phyloP scores from a whole-genome alignment of 1,140 invertebrate species.

The Plodia interpunctella region DNA sequence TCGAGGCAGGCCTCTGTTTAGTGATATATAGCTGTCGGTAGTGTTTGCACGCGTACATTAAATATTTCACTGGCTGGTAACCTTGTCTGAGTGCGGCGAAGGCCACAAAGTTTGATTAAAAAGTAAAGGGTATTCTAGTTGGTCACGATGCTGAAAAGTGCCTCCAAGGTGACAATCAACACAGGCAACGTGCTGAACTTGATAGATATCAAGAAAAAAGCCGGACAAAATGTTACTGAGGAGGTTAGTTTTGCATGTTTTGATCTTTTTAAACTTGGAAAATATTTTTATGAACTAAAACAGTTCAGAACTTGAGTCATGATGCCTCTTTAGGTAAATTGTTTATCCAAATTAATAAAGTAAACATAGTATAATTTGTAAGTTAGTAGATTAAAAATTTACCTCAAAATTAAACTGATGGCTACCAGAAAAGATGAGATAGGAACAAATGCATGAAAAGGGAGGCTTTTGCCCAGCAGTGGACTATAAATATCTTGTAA shows the following conservation, averaged over 20 bases:
- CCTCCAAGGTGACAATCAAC: slow-evolving; percentile 81
- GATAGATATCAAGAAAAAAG: slow-evolving; percentile 89
- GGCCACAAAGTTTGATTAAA: slow-evolving; percentile 24
- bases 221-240: slow-evolving; percentile 87
- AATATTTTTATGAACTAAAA: too few species aligned
- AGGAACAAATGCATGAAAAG: too few species aligned
- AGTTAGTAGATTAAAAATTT: too few species aligned
- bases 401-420: too few species aligned
- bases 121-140: slow-evolving; percentile 31
- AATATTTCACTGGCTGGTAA: slow-evolving; percentile 30
- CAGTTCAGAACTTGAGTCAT: too few species aligned
- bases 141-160: slow-evolving; percentile 61
- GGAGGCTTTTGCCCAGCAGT: too few species aligned
- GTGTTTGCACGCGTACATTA: slow-evolving; percentile 20
- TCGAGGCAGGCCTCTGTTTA: slow-evolving; percentile 36
- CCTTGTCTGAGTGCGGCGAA: slow-evolving; percentile 29
- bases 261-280: background rate
- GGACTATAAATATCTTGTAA: too few species aligned
- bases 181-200: slow-evolving; percentile 92
- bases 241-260: slow-evolving; percentile 79
- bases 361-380: too few species aligned
- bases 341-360: too few species aligned
- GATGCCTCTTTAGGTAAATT: too few species aligned
- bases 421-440: too few species aligned
- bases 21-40: slow-evolving; percentile 32